Evolutionary conservation across 2,888 invertebrate species (phyloP).

Genomic region (Drosophila vallismaia): DNA sequence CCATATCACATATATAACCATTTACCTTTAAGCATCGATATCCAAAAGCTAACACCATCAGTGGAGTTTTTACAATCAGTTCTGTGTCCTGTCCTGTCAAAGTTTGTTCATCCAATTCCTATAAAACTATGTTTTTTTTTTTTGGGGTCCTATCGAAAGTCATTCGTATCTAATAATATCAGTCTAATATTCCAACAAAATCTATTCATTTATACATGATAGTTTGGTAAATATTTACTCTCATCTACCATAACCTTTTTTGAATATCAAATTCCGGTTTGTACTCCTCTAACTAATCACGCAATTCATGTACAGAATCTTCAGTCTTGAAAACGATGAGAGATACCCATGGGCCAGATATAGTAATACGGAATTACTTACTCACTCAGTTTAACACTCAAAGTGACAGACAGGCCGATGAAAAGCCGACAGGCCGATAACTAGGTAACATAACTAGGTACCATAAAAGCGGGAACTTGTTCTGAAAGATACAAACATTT

Average conservation of each 20-base stretch:
- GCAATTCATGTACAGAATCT: constrained; percentile 23
- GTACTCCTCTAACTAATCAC: constrained; percentile 15
- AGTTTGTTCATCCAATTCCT: neutral
- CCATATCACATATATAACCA: constrained; percentile 31
- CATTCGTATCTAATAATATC: constrained; percentile 10
- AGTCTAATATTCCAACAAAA: neutral
- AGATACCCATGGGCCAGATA: neutral
- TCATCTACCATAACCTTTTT: neutral
- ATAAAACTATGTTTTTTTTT: too few relatives aligned
- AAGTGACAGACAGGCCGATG: too few relatives aligned
- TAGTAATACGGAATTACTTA: neutral
- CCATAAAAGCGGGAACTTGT: constrained; percentile 27
- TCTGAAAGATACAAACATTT: constrained; percentile 38
- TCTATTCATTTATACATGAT: neutral
- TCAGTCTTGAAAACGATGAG: constrained; percentile 6
- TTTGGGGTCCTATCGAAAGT: neutral
- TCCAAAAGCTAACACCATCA: constrained; percentile 27
- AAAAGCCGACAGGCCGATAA: too few relatives aligned
- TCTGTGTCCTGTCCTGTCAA: constrained; percentile 8
- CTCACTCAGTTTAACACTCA: too few relatives aligned
- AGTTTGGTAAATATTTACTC: constrained; percentile 1
- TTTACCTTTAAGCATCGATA: constrained; percentile 26
- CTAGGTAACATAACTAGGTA: neutral
- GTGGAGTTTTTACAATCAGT: neutral
- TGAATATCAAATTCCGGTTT: constrained; percentile 16